Base-by-base conservation (phyloP, 2,888 invertebrate species). In the Drosophila flavopinicola region DNA sequence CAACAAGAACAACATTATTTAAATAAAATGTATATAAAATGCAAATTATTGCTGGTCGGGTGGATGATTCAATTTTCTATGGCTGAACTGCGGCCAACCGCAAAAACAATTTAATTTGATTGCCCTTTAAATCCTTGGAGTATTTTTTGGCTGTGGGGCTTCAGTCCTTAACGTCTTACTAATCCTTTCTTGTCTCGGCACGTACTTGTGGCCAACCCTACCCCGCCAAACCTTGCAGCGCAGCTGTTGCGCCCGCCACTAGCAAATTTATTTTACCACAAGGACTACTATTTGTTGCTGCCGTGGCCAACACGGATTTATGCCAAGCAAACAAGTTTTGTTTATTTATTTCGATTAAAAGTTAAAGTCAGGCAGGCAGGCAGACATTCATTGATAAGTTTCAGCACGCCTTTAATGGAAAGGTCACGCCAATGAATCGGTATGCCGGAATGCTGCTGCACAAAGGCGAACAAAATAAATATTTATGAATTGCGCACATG, bases 71-170 rank as follows among this genome's bases (percentile, higher is more conserved):
- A 29, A 10, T 38, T 30, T 47, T 63, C 37, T 42, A 29, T 29
- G 24, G 23, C 24, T 52, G 33, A 57, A 57, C 10, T 73, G 78
- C 17, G 83, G 75, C 29, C 30, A 74, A 61, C 78, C 69, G 57
- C 71, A 78, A 70, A 61, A 80, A 83, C 84, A 80, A 85, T 83
- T 85, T 80, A 83, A 78, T 84, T 83, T 85, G 76, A 85, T 83
- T 83, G 83, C 78, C 68, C 63, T 69, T 83, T 80, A 85, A 84
- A 71, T 68, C 76, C 74, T 56, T 71, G 52, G 49, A 68, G 67
- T 52, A 52, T 64, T 72, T 27, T 39, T 30, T 7, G 13, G 24
- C 39, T 30, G 23, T 42, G 32, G 24, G 20, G 9, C 11, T 10
- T 10, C 2, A 13, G 15, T 13, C 13, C 39, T 44, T n/a, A n/a